Base-by-base conservation (phyloP, 1,140 invertebrate genomes). In the Scaptomyza montana region DNA sequence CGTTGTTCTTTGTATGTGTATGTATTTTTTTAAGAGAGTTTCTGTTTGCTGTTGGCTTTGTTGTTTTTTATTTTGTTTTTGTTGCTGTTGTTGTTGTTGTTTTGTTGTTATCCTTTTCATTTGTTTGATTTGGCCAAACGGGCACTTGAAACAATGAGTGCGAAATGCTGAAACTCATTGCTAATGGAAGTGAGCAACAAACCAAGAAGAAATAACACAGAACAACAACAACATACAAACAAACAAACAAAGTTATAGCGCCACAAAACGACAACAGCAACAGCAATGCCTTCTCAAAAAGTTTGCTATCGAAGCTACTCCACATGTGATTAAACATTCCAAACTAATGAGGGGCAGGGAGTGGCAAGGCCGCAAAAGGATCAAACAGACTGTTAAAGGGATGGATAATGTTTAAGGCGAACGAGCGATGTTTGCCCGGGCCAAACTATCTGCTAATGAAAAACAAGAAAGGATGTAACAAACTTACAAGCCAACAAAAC, bases 401-500 rank as follows among this genome's bases (percentile, higher is more conserved):
- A 57, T 72, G 68, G 65, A 66, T 28, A 43, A 49, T 49, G 43
- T 49, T 43, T 13, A 5, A 10, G 21, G 13, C 39, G 30, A 36
- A 8, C 13, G 2, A n/a, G 33, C 51, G 0, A 10, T 61, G 66
- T 60, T 61, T 61, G 41, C 39, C 57, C 21, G 5, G 55, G 13
- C 74, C 56, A 86, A 85, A 86, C 78, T 72, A 81, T 86, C 78
- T 78, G 78, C 82, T 85, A 87, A 87, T 85, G 78, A 86, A 85
- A 85, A 74, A 63, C 43, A 76, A 72, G 74, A 77, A 66, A 50
- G 63, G 43, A 69, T 63, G 39, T 53, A 51, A 47, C 43, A 53
- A 36, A 28, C 54, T 39, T 43, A 25, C 21, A 25, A 25, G 45
- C 39, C 36, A 45, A 30, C 56, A 53, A 57, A 41, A 33, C 9